These are phyloP conservation scores for Helicoverpa zea DNA, from an alignment of 1,140 invertebrate species.

Conservation along the genomic window DNA sequence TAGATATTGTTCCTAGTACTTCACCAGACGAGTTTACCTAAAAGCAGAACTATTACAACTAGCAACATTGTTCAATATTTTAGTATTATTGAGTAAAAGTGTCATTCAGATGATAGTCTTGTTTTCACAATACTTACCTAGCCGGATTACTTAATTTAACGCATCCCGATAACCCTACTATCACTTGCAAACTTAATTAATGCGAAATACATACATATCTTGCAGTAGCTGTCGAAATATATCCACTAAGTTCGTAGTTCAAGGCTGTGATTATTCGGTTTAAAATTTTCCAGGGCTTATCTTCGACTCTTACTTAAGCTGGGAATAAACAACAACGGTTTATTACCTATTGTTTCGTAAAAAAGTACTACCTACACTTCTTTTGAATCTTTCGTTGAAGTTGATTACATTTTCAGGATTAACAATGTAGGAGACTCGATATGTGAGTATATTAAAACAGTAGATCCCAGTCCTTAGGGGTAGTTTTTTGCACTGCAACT, in stretches of 20 bases:
- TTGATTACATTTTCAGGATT: too few species aligned
- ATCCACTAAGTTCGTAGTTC: neutral
- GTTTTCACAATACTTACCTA: neutral
- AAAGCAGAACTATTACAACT: neutral
- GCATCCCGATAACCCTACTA: constrained; percentile 2
- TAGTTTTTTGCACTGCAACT: too few species aligned
- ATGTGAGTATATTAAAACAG: too few species aligned
- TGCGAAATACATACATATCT: neutral
- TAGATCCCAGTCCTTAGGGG: too few species aligned
- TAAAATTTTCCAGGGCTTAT: constrained; percentile 9
- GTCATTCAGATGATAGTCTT: neutral
- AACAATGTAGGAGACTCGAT: too few species aligned
- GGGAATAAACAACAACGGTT: too few species aligned
- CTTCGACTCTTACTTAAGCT: neutral
- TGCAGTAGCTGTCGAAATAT: neutral
- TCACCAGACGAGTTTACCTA: neutral
- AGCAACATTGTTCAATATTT: neutral
- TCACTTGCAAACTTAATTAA: constrained; percentile 8
- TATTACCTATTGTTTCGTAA: too few species aligned
- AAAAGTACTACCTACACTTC: too few species aligned
- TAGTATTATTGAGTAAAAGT: neutral
- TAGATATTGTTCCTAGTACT: too few species aligned
- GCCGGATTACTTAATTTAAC: neutral
- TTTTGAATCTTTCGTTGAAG: too few species aligned
- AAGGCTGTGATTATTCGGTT: constrained; percentile 4